Base-by-base conservation (phyloP, 2,888 invertebrate genomes). In the Leistus spinibarbis region DNA sequence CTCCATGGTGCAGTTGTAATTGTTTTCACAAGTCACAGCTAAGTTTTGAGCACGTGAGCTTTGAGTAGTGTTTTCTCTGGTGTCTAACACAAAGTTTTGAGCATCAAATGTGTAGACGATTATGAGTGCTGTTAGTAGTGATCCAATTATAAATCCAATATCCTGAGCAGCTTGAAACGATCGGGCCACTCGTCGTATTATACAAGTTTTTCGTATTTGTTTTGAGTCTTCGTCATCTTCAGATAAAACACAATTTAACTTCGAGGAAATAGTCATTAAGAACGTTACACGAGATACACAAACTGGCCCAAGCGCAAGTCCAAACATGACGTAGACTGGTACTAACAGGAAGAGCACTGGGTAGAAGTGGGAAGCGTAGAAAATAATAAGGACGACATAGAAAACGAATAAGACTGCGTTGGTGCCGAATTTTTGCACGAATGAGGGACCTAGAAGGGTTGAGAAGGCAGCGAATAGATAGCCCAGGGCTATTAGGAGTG, bases 391-490 rank as follows among this genome's bases (percentile, higher is more conserved):
- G 2, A 89, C 83, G 27, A 87, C 80, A 80, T 91, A 85, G 77
- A 89, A 85, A 17, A 84, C 78, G 2, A 85, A 82, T 73, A 90
- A 84, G 24, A 87, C 82, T 27, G 86, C 79, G 56, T 88, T 87
- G 5, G 88, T 86, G 5, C 89, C 89, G 9, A 88, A 81, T 78
- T 86, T 87, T 17, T 88, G 87, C 0, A 89, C 85, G 40, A 90
- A 79, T 5, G 87, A 85, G 0, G 89, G 88, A 2, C 89, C 87
- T 19, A 86, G 79, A 81, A 87, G 85, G 78, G 83, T 88, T 54
- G 90, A 89, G 0, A 89, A 80, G 0, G 92, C 90, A 1, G 91
- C 91, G 24, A 90, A 83, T 0, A 89, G 82, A 80, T 91, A 91
- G 82, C 91, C 88, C 9, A 88, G 83, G 0, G 91, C 88, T 10